These are phyloP conservation scores for Haliclona indistincta DNA, from an alignment of 37 sponge, comb jelly and placozoan species.

Conservation along the genomic window DNA sequence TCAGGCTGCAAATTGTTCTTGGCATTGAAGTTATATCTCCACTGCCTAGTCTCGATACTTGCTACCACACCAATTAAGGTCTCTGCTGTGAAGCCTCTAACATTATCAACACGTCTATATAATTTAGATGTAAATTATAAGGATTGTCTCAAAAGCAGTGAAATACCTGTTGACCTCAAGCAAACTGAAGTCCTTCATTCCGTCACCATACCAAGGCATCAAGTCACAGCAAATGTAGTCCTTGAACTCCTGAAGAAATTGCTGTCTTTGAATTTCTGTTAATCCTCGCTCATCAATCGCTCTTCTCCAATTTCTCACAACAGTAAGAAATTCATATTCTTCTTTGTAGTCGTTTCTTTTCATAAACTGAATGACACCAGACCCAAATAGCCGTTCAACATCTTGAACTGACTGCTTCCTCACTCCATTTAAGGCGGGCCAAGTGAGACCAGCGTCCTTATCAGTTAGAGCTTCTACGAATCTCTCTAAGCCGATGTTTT, in stretches of 20 bases:
- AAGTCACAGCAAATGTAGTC: slow-evolving; percentile 17
- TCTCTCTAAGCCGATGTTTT: slow-evolving; percentile 3
- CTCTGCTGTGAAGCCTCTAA: no score
- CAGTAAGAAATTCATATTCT: background rate
- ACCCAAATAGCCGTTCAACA: slow-evolving; percentile 10
- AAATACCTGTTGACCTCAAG: slow-evolving; percentile 50
- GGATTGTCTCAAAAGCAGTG: background rate
- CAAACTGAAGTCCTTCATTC: slow-evolving; percentile 20
- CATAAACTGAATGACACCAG: background rate
- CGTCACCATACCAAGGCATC: slow-evolving; percentile 26
- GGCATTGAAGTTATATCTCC: no score
- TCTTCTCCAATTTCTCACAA: slow-evolving; percentile 13
- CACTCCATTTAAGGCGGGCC: background rate
- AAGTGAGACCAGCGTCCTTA: background rate
- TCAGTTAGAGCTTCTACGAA: slow-evolving; percentile 1
- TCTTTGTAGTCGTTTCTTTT: background rate
- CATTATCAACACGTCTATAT: no score
- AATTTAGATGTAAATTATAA: no score
- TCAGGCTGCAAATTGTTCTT: no score
- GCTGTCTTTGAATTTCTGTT: background rate
- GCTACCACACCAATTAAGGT: no score
- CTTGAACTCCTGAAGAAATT: slow-evolving; percentile 11
- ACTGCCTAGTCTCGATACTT: no score
- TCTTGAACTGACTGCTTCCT: slow-evolving; percentile 14
- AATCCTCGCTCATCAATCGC: slow-evolving; percentile 26